Evolutionary conservation across 2,797 vertebrate species (phyloP).

Genomic region (Macropodus opercularis): DNA sequence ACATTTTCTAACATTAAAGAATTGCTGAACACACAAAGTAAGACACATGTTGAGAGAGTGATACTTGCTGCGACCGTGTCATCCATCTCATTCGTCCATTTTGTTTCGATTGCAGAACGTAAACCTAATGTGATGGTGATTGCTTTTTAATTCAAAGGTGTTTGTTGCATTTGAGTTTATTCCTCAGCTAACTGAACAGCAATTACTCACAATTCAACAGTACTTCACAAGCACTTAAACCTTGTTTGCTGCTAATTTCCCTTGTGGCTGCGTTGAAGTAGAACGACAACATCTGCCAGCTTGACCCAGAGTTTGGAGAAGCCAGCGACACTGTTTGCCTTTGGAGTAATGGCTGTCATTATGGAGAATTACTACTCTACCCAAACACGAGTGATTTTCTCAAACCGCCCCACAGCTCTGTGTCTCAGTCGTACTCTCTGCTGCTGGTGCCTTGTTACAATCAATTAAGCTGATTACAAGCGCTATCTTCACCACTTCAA

Average conservation of each 20-base stretch:
- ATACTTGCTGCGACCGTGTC: too few relatives aligned
- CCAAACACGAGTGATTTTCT: slow-evolving; percentile 72
- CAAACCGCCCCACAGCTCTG: slow-evolving; percentile 57
- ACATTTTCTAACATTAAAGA: too few relatives aligned
- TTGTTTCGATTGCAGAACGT: too few relatives aligned
- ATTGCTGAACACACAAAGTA: too few relatives aligned
- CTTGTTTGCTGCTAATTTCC: slow-evolving; percentile 53
- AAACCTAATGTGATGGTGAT: slow-evolving; percentile 2
- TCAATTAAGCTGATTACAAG: slow-evolving; percentile 83
- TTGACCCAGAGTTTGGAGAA: slow-evolving; percentile 58
- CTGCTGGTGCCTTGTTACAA: slow-evolving; percentile 78
- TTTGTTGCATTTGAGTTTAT: slow-evolving; percentile 27
- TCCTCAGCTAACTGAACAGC: slow-evolving; percentile 35
- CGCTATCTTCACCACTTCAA: slow-evolving; percentile 80
- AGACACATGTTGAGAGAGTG: too few relatives aligned
- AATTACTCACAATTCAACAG: slow-evolving; percentile 41
- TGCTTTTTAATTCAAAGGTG: slow-evolving; percentile 17
- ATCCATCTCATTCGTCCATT: too few relatives aligned
- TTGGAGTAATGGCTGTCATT: slow-evolving; percentile 80
- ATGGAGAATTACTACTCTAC: slow-evolving; percentile 75
- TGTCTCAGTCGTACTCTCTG: slow-evolving; percentile 56
- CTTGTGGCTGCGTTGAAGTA: slow-evolving; percentile 51
- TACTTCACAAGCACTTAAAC: slow-evolving; percentile 52
- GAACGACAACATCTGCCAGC: slow-evolving; percentile 51
- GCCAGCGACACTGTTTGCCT: slow-evolving; percentile 78